phyloP scores from a whole-genome alignment of 2,113 vertebrate genomes.

The Pomatostomus ruficeps region DNA sequence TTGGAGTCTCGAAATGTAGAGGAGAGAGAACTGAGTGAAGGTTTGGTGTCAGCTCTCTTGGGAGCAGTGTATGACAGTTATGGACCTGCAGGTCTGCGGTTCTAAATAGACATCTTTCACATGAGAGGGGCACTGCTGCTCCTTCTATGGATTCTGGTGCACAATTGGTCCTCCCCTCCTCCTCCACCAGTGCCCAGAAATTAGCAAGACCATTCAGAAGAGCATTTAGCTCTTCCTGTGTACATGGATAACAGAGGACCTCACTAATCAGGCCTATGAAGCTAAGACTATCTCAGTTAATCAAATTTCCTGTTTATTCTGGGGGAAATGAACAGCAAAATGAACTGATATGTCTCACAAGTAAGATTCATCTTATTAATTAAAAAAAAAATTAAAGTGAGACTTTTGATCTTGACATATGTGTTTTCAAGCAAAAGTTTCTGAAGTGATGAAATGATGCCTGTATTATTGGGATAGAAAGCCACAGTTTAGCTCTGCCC shows the following conservation, averaged over 20 bases:
- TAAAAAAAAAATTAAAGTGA: neutral
- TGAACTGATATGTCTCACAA: neutral
- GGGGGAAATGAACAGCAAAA: neutral
- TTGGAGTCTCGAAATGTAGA: neutral
- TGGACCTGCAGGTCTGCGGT: neutral
- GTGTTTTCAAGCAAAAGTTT: neutral
- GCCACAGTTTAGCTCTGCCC: neutral
- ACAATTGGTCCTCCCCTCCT: neutral
- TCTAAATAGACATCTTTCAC: neutral
- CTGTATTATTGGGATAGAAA: neutral
- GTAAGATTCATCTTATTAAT: neutral
- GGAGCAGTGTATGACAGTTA: neutral
- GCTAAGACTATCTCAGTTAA: neutral
- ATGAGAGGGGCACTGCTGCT: neutral
- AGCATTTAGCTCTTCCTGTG: neutral
- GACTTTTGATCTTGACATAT: neutral
- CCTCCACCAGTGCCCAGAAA: neutral
- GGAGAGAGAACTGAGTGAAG: neutral
- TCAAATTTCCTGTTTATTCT: slow-evolving; percentile 1
- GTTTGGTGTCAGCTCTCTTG: neutral
- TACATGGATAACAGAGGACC: neutral
- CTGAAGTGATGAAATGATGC: neutral
- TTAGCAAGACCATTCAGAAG: neutral
- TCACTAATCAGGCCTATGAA: neutral
- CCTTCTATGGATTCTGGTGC: neutral